These are phyloP conservation scores for Diabrotica virgifera DNA, from an alignment of 1,140 invertebrate species.

Conservation along the genomic window DNA sequence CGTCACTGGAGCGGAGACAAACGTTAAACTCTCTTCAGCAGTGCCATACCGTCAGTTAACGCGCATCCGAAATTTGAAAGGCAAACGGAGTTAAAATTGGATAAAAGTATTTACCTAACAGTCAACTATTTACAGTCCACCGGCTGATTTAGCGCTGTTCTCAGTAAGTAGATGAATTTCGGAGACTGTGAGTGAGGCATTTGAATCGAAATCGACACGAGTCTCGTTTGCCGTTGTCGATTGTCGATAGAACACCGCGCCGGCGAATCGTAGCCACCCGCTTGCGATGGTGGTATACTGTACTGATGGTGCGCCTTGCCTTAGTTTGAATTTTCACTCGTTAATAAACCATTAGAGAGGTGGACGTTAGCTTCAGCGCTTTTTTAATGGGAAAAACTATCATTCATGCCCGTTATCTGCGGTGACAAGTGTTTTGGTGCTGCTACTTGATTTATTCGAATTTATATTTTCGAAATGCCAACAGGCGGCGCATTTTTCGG, in stretches of 20 bases:
- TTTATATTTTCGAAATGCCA: constrained; percentile 10
- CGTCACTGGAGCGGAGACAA: background rate
- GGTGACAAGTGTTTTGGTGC: constrained; percentile 11
- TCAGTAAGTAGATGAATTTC: constrained; percentile 5
- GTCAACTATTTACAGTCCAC: constrained; percentile 15
- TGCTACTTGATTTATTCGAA: constrained; percentile 12
- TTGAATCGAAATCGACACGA: background rate
- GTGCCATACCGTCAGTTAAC: background rate
- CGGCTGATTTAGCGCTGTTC: background rate
- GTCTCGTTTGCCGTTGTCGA: background rate
- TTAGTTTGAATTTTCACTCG: constrained; percentile 5
- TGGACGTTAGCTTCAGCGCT: constrained; percentile 6
- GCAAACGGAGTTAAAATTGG: constrained; percentile 21
- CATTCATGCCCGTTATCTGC: constrained; percentile 14
- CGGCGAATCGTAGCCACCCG: background rate
- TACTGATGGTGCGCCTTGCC: background rate
- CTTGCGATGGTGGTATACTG: background rate
- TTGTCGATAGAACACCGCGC: background rate
- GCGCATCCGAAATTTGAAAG: constrained; percentile 19
- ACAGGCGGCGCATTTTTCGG: constrained; percentile 9
- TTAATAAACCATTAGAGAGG: constrained; percentile 14
- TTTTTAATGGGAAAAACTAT: constrained; percentile 17
- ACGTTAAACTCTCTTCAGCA: background rate
- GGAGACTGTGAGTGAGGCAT: background rate
- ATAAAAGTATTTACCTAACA: constrained; percentile 21